These are phyloP conservation scores for Bellardia bayeri DNA, from an alignment of 2,888 invertebrate genomes.

Conservation along the genomic window DNA sequence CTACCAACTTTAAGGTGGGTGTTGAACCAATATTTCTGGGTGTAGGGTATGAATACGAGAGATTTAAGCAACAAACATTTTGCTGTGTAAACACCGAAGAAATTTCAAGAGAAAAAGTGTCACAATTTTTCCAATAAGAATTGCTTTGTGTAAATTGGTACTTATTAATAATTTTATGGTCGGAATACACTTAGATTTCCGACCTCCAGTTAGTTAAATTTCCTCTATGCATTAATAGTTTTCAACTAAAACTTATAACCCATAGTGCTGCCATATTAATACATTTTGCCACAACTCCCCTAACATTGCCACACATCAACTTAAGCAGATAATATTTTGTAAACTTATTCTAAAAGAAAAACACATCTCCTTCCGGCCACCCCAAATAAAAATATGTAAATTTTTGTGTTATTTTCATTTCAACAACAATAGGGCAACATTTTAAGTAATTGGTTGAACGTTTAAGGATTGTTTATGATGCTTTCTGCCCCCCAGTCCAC, in stretches of 20 bases:
- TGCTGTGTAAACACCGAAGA: too few species aligned
- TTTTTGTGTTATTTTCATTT: conserved; percentile 78
- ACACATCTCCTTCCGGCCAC: conserved; percentile 18
- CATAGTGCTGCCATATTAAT: background rate
- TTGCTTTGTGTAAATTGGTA: too few species aligned
- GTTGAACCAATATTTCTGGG: too few species aligned
- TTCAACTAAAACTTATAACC: background rate
- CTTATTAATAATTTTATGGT: too few species aligned
- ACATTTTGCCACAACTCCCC: background rate
- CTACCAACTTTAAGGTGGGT: too few species aligned
- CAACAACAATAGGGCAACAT: conserved; percentile 82
- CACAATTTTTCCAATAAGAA: too few species aligned
- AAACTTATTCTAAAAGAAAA: conserved; percentile 31
- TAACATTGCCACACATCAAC: background rate
- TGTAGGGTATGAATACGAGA: too few species aligned
- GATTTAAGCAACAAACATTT: too few species aligned
- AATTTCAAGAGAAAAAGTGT: too few species aligned
- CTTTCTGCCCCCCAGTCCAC: background rate
- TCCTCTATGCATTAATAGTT: too few species aligned
- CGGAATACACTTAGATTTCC: too few species aligned
- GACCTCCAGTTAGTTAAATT: too few species aligned
- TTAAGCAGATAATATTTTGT: background rate
- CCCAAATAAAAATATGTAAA: conserved; percentile 83
- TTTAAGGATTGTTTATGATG: conserved; percentile 82
- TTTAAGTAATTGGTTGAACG: conserved; percentile 85